Conservation (phyloP, 2,888 invertebrate genomes). For the Chloromyia formosa region DNA sequence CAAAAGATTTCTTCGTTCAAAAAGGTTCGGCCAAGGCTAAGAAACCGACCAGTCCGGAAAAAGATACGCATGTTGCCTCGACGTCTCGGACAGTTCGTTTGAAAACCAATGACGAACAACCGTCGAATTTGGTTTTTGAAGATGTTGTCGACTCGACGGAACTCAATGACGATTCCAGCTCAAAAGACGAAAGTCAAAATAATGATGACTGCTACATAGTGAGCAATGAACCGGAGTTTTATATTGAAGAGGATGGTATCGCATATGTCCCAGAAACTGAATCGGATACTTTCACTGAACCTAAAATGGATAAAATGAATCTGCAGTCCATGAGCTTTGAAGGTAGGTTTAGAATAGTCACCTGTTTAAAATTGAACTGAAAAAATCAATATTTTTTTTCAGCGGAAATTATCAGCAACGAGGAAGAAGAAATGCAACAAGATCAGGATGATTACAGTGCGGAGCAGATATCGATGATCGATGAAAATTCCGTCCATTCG, state of each 20-base stretch:
- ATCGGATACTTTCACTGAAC: slow-evolving; percentile 4
- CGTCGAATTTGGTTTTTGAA: not conserved
- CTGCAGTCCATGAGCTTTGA: not conserved
- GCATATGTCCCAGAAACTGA: not conserved
- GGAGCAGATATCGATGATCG: not conserved
- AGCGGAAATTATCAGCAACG: not conserved
- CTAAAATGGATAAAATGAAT: slow-evolving; percentile 44
- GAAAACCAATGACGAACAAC: not conserved
- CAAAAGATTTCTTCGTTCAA: slow-evolving; percentile 55
- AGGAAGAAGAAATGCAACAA: not conserved
- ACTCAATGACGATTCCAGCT: no score
- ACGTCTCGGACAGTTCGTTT: not conserved
- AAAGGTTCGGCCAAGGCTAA: slow-evolving; percentile 7
- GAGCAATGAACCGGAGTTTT: not conserved
- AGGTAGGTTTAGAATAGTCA: not conserved
- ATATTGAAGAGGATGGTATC: not conserved
- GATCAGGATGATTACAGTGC: slow-evolving; percentile 8
- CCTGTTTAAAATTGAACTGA: not conserved
- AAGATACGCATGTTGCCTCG: not conserved
- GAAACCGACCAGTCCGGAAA: not conserved
- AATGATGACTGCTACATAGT: slow-evolving; percentile 1
- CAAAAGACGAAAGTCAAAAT: not conserved
- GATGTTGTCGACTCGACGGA: not conserved
- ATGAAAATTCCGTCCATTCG: slow-evolving; percentile 14
- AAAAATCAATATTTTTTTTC: not conserved